Base-by-base conservation (phyloP, 2,888 invertebrate species). In the Andrena bicolor region DNA sequence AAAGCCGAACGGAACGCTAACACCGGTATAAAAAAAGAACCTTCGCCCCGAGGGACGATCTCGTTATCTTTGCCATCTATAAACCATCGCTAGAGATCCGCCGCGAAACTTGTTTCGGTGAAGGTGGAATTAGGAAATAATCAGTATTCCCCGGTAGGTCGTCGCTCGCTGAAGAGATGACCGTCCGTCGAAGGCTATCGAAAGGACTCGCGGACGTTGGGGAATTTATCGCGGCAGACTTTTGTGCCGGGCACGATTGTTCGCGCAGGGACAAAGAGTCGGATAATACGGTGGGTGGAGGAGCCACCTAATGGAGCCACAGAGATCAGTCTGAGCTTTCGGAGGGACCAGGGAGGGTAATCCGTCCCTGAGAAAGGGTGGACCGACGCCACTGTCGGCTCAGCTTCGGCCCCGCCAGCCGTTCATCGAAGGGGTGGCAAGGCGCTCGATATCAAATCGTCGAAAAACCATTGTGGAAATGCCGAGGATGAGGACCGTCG, bases 401-500 rank as follows among this genome's bases (percentile, higher is more conserved):
- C 79, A 76, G 87, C 86, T 88, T 87, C 85, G 85, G 84, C 88
- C 86, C 85, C 83, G 86, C 86, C 87, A 75, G 71, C 80, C 76
- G 82, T 64, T 80, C 83, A 79, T 78, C 83, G 80, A 76, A 65
- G 70, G 82, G 80, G 70, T 80, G 83, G 70, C 60, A 73, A 86
- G 83, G 81, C 91, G 91, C 84, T 92, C 91, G 90, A 92, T 91
- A 91, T 90, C 87, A 89, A 91, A 90, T 90, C 84, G 88, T 88
- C 87, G 87, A 89, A 89, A 90, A 91, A 90, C 79, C 88, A 77
- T 80, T 74, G 79, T 28, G 79, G 30, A 86, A 83, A 80, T 79
- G 86, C 74, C 76, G 78, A 74, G 82, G 68, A 75, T 76, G 66
- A 58, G 80, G 61, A 0, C 63, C 28, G 60, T 35, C 64, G 49